phyloP scores from a whole-genome alignment of 2,888 invertebrate genomes.

The Dynastes hyllus region DNA sequence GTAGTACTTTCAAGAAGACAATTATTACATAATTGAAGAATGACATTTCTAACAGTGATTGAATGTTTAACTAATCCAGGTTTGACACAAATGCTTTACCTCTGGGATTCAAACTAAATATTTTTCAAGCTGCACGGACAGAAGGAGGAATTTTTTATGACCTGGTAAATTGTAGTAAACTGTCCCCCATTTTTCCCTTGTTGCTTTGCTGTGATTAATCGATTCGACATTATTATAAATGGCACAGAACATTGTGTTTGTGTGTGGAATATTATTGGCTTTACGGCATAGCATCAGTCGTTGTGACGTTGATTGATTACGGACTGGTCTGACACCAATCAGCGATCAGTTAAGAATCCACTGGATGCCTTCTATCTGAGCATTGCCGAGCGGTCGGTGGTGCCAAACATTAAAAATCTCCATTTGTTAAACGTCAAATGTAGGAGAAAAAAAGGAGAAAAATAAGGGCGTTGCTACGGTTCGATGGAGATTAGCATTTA shows the following conservation, averaged over 20 bases:
- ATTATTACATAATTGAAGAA: no score
- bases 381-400: slow-evolving; percentile 62
- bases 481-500: slow-evolving; percentile 39
- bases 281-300: slow-evolving; percentile 28
- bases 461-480: slow-evolving; percentile 27
- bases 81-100: no score
- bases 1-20: no score
- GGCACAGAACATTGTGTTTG: slow-evolving; percentile 30
- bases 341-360: slow-evolving; percentile 60
- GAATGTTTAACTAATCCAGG: no score
- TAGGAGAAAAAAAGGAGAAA: slow-evolving; percentile 25
- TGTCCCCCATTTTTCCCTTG: slow-evolving; percentile 7
- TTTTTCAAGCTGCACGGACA: not conserved
- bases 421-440: slow-evolving; percentile 64
- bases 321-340: slow-evolving; percentile 65
- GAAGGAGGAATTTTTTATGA: slow-evolving; percentile 11
- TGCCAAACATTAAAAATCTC: slow-evolving; percentile 61
- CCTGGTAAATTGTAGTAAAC: slow-evolving; percentile 25
- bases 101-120: no score
- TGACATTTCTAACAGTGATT: no score
- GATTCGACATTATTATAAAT: slow-evolving; percentile 37
- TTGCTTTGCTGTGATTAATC: slow-evolving; percentile 28
- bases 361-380: slow-evolving; percentile 61
- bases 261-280: slow-evolving; percentile 42
- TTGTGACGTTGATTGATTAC: slow-evolving; percentile 63